A percentile compares a stretch with the other conserved stretches of the same genome.
Conservation (phyloP, 1,140 invertebrate species). For the Helicoverpa armigera region DNA sequence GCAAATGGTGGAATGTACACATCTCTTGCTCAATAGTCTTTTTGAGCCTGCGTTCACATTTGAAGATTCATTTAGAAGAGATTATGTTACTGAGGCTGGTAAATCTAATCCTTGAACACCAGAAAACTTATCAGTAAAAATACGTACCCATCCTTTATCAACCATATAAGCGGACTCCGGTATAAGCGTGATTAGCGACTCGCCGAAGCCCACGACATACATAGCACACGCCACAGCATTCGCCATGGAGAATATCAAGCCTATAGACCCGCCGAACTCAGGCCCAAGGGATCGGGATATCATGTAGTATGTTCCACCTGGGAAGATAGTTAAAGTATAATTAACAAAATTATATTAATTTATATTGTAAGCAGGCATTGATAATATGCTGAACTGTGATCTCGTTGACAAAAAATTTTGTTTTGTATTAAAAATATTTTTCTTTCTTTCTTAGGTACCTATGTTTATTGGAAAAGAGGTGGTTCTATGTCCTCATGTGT, state of each 20-base stretch:
- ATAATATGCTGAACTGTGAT: no score
- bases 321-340: constrained; percentile 12
- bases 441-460: no score
- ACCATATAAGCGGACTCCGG: constrained; percentile 79
- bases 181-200: constrained; percentile 93
- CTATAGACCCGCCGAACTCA: constrained; percentile 97
- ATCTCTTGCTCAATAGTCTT: no score
- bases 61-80: no score
- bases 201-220: constrained; percentile 99
- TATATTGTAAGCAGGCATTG: no score
- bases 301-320: constrained; percentile 99
- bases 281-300: constrained; percentile 97
- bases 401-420: no score
- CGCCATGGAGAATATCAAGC: constrained; percentile 95
- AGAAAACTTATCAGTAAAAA: not conserved
- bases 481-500: no score
- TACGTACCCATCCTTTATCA: constrained; percentile 81
- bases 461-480: no score
- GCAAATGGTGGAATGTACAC: no score
- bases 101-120: not conserved
- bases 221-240: constrained; percentile 99
- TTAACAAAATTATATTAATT: not conserved
- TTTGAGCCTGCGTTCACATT: no score
- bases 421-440: no score
- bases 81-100: no score